Evolutionary conservation across 2,797 vertebrate genomes (phyloP).

Genomic region (Mycteria americana): DNA sequence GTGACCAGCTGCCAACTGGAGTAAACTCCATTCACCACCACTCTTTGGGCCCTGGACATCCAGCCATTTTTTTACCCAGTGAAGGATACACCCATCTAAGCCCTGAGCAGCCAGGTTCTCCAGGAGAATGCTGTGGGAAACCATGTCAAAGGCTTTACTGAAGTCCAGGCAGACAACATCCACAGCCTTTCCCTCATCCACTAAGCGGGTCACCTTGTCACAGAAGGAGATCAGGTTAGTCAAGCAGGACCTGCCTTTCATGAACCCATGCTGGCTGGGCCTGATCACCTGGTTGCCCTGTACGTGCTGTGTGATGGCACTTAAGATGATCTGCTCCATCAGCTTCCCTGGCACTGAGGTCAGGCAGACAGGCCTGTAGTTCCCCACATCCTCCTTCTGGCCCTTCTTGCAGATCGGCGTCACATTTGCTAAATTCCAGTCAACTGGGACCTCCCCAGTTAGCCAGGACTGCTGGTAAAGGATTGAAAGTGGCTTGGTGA

Average conservation of each 20-base stretch:
- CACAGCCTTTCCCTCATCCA: neutral
- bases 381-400: neutral
- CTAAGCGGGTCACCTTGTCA: fast-evolving
- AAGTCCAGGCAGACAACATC: neutral
- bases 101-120: neutral
- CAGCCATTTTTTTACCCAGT: neutral
- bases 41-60: too few relatives aligned
- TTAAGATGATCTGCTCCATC: neutral
- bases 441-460: too few relatives aligned
- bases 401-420: neutral
- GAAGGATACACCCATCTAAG: neutral
- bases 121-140: neutral
- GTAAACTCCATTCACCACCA: neutral
- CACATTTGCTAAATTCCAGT: neutral
- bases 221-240: neutral
- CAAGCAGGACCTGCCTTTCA: neutral
- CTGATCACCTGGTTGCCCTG: neutral
- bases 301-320: fast-evolving
- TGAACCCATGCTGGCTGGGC: neutral
- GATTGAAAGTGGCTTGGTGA: neutral
- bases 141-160: neutral
- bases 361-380: neutral
- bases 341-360: neutral
- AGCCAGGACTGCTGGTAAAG: neutral
- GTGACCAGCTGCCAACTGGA: neutral